Conservation (phyloP, 2,888 invertebrate species). For the Hoplodrina blanda region DNA sequence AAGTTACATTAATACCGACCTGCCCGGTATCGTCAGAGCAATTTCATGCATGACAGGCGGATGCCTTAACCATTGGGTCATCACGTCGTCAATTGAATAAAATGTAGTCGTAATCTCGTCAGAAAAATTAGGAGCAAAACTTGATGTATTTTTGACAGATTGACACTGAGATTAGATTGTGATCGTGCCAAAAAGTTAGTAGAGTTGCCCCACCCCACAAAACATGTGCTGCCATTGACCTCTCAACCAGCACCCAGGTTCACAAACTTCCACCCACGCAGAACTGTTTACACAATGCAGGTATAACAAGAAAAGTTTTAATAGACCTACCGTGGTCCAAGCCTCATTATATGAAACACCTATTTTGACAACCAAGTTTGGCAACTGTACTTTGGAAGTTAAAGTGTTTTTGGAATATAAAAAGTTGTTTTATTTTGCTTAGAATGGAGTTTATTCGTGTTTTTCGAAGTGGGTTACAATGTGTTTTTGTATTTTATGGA, state of each 20-base stretch:
- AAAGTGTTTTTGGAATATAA: slow-evolving; percentile 60
- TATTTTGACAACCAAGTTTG: slow-evolving; percentile 61
- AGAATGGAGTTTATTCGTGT: slow-evolving; percentile 28
- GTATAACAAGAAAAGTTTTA: slow-evolving; percentile 69
- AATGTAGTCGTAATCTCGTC: too few species aligned
- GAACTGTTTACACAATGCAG: slow-evolving; percentile 59
- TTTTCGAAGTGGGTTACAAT: slow-evolving; percentile 17
- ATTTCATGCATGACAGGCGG: too few species aligned
- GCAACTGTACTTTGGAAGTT: slow-evolving; percentile 50
- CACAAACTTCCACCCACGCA: slow-evolving; percentile 17
- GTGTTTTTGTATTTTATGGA: slow-evolving; percentile 31
- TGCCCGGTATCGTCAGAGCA: too few species aligned
- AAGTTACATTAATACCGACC: too few species aligned
- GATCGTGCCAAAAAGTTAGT: too few species aligned
- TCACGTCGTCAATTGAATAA: too few species aligned
- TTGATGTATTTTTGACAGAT: too few species aligned
- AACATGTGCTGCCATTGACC: not conserved
- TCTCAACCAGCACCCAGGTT: not conserved
- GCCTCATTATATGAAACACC: slow-evolving; percentile 57
- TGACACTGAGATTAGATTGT: too few species aligned
- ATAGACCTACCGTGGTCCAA: slow-evolving; percentile 50
- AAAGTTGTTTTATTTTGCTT: slow-evolving; percentile 51
- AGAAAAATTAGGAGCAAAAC: too few species aligned
- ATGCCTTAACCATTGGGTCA: too few species aligned
- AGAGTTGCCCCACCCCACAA: not conserved